A percentile compares a stretch with the other conserved stretches of the same genome.
Evolutionary conservation across 2,888 invertebrate genomes (phyloP).

Genomic region (Orthosia incerta): DNA sequence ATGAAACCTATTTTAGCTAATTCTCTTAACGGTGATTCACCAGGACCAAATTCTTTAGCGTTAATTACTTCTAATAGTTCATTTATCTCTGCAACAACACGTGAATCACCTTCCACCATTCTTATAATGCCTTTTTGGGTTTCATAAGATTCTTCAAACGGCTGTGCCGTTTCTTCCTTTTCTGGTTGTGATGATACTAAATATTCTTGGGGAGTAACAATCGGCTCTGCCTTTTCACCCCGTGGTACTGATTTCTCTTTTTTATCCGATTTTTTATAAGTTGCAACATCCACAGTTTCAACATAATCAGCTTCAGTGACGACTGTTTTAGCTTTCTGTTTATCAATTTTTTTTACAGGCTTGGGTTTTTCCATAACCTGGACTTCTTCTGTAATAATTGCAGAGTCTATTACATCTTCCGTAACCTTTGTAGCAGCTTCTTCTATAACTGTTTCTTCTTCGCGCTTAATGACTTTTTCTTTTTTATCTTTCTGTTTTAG

Average conservation of each 20-base stretch:
- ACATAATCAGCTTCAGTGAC: constrained; percentile 91
- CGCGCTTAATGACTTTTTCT: constrained; percentile 85
- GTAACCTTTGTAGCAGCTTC: constrained; percentile 79
- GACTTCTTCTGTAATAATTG: constrained; percentile 82
- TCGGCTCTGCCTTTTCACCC: constrained; percentile 86
- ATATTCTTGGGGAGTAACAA: constrained; percentile 91
- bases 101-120: constrained; percentile 89
- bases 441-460: constrained; percentile 71
- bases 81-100: constrained; percentile 94
- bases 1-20: constrained; percentile 95
- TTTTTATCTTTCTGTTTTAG: constrained; percentile 87
- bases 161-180: constrained; percentile 90
- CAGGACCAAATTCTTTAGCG: constrained; percentile 95
- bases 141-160: constrained; percentile 90
- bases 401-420: constrained; percentile 87
- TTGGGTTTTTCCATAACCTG: constrained; percentile 91
- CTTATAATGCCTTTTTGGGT: constrained; percentile 89
- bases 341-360: constrained; percentile 84
- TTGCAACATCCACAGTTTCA: constrained; percentile 91
- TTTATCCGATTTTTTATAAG: constrained; percentile 92
- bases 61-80: constrained; percentile 94
- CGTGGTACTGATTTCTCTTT: constrained; percentile 82
- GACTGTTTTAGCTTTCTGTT: constrained; percentile 88
- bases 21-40: constrained; percentile 95
- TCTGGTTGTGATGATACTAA: constrained; percentile 91